Evolutionary conservation across 1,140 invertebrate species (phyloP).

Genomic region (Bombus picipes): DNA sequence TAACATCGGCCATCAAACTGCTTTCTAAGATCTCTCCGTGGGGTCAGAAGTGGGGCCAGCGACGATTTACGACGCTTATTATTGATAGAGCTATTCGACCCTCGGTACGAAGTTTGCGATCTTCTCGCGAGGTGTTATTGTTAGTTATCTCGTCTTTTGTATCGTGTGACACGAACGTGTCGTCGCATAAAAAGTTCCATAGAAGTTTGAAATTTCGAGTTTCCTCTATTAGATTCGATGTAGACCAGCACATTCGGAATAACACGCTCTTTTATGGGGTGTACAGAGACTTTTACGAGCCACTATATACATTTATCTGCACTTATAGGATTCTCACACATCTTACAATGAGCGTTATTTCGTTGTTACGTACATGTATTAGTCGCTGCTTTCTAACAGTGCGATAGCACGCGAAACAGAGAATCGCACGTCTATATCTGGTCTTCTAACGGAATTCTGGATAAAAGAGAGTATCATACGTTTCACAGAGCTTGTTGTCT

Average conservation of each 20-base stretch:
- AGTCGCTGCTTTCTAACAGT: no score
- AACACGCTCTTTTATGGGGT: no score
- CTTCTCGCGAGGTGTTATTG: not conserved
- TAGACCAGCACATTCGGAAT: no score
- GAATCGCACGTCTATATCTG: not conserved
- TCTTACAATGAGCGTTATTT: no score
- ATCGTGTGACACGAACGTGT: not conserved
- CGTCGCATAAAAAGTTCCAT: no score
- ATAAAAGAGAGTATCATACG: not conserved
- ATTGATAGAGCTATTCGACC: conserved; percentile 49
- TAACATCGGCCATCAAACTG: conserved; percentile 60
- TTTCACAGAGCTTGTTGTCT: not conserved
- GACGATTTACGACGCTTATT: conserved; percentile 59
- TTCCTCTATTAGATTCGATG: no score
- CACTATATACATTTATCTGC: no score
- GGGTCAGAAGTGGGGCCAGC: conserved; percentile 45
- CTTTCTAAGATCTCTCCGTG: conserved; percentile 52
- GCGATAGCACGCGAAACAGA: not conserved
- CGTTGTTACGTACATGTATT: no score
- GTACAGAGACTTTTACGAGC: no score
- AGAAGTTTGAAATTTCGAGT: not conserved
- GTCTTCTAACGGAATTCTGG: not conserved
- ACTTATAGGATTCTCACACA: no score
- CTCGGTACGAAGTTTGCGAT: not conserved
- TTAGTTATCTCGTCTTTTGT: not conserved